Percentiles rank a stretch among this genome's conserved stretches.
These are phyloP conservation scores for Coenonympha glycerion DNA, from an alignment of 2,888 invertebrate genomes.

Conservation along the genomic window DNA sequence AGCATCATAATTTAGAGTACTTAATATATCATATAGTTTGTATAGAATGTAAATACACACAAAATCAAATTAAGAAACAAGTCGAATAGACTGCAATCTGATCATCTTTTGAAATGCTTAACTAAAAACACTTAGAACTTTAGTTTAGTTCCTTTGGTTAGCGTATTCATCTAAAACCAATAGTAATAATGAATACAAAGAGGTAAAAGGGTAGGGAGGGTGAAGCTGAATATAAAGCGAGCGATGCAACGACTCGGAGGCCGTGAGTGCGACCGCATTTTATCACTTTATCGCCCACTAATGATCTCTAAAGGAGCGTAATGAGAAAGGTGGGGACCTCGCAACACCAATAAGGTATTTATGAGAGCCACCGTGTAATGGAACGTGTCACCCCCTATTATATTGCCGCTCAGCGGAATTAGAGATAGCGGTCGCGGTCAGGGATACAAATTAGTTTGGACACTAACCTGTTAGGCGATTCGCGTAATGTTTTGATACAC, in stretches of 20 bases:
- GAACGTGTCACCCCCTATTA: conserved; percentile 49
- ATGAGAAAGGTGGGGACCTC: conserved; percentile 57
- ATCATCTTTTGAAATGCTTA: no score
- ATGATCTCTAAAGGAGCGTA: conserved; percentile 61
- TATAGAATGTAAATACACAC: no score
- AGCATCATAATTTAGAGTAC: no score
- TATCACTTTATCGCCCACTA: conserved; percentile 69
- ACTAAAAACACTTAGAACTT: no score
- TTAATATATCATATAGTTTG: no score
- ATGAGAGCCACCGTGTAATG: conserved; percentile 69
- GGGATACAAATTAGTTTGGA: conserved; percentile 23
- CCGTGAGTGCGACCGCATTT: conserved; percentile 40
- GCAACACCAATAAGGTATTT: conserved; percentile 69
- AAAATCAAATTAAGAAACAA: no score
- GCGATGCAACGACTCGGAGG: conserved; percentile 53
- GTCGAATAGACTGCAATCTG: no score
- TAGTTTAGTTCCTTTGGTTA: no score
- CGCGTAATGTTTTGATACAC: no score
- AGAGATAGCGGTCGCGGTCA: conserved; percentile 32
- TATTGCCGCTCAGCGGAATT: conserved; percentile 42
- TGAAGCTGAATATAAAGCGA: conserved; percentile 30
- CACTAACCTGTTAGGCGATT: conserved; percentile 17
- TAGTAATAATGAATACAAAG: not conserved
- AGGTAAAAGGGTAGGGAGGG: conserved; percentile 6
- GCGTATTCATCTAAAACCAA: no score